Evolutionary conservation across 2,888 invertebrate genomes (phyloP).

Genomic region (Cremastinae sp.): DNA sequence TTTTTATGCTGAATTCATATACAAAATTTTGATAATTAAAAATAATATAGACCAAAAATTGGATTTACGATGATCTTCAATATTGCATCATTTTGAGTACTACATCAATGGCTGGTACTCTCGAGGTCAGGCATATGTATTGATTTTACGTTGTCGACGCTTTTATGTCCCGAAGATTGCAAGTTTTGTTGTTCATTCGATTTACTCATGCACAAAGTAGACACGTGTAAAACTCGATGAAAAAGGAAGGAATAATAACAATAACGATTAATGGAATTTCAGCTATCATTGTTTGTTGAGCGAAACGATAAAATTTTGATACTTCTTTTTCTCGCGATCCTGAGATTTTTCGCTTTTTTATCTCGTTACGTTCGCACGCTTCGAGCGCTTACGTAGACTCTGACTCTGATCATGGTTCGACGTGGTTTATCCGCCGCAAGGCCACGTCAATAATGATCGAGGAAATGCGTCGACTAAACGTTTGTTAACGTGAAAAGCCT

Average conservation of each 20-base stretch:
- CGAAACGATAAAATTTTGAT: not conserved
- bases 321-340: not conserved
- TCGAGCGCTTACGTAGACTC: slow-evolving; percentile 6
- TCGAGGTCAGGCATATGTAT: slow-evolving; percentile 6
- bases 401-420: not conserved
- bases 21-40: too few species aligned
- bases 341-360: not conserved
- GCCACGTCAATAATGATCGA: slow-evolving; percentile 31
- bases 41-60: not conserved
- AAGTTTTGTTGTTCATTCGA: not conserved
- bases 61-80: slow-evolving; percentile 8
- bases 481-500: too few species aligned
- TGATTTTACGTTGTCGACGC: slow-evolving; percentile 19
- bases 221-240: too few species aligned
- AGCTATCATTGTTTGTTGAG: too few species aligned
- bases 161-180: not conserved
- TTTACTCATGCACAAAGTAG: not conserved
- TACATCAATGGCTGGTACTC: not conserved
- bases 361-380: not conserved
- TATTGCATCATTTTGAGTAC: slow-evolving; percentile 4
- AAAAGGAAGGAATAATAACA: too few species aligned
- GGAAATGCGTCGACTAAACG: slow-evolving; percentile 4
- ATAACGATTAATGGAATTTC: too few species aligned
- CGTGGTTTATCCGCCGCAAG: slow-evolving; percentile 26
- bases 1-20: too few species aligned